Evolutionary conservation across 2,888 invertebrate species (phyloP).

Genomic region (Pandemis corylana): DNA sequence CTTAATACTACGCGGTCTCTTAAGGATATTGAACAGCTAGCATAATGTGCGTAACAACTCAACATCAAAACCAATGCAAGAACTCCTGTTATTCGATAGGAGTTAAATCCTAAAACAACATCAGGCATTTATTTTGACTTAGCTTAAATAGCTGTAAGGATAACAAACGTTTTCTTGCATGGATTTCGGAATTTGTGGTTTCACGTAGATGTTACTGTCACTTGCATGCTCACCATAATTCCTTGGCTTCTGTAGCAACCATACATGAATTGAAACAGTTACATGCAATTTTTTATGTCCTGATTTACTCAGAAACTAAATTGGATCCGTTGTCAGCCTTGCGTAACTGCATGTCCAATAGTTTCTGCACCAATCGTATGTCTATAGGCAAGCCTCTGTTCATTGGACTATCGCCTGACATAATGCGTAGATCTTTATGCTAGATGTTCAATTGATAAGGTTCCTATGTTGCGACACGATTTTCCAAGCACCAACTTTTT

Average conservation of each 20-base stretch:
- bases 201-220: not conserved
- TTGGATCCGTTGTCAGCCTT: not conserved
- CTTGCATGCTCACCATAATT: not conserved
- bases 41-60: not conserved
- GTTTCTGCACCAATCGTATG: conserved; percentile 8
- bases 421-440: conserved; percentile 2
- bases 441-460: conserved; percentile 20
- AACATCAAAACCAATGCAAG: conserved; percentile 35
- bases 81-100: not conserved
- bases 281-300: not conserved
- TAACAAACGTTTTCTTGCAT: not conserved
- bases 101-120: not conserved
- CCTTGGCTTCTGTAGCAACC: not conserved
- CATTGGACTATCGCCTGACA: not conserved
- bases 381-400: conserved; percentile 45
- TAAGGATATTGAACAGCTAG: conserved; percentile 57
- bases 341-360: not conserved
- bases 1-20: conserved; percentile 55
- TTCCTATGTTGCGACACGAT: not conserved
- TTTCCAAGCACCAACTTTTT: conserved; percentile 2
- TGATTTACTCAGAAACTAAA: not conserved
- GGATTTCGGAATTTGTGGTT: not conserved
- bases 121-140: too few relatives aligned
- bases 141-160: too few relatives aligned
- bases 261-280: not conserved